These are phyloP conservation scores for Brachionus plicatilis DNA, from an alignment of 1,140 invertebrate genomes.

Conservation along the genomic window DNA sequence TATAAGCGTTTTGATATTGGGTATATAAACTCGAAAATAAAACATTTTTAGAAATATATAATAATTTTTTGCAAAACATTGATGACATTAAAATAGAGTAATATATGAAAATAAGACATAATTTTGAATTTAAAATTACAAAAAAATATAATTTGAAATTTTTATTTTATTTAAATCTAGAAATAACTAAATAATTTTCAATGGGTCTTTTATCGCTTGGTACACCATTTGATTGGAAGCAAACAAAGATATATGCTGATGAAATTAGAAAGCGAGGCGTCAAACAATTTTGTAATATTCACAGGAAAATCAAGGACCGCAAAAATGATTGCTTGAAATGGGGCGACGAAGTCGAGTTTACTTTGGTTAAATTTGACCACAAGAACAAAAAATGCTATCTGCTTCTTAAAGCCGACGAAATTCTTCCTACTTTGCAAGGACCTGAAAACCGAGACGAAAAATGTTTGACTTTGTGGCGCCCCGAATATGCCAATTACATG, in stretches of 20 bases:
- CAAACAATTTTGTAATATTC: conserved; percentile 85
- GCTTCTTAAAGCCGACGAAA: conserved; percentile 70
- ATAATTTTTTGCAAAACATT: neutral
- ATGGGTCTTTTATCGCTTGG: conserved; percentile 95
- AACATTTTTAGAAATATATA: neutral
- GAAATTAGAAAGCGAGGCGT: conserved; percentile 86
- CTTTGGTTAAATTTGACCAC: conserved; percentile 90
- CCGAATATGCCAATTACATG: conserved; percentile 98
- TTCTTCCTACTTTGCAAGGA: conserved; percentile 73
- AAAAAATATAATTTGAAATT: no score
- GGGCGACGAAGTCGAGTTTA: conserved; percentile 95
- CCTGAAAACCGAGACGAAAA: neutral
- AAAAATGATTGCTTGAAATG: conserved; percentile 93
- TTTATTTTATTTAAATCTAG: neutral
- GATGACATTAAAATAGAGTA: neutral
- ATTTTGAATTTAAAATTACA: neutral
- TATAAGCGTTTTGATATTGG: neutral
- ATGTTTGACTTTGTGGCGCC: conserved; percentile 67
- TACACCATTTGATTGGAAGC: conserved; percentile 85
- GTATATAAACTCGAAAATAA: neutral
- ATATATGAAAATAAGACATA: neutral
- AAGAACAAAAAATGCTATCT: conserved; percentile 72
- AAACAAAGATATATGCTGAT: conserved; percentile 80
- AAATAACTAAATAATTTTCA: neutral
- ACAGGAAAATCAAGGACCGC: conserved; percentile 74